Conservation (phyloP, 2,888 invertebrate species). For the Rotaria macrura region DNA sequence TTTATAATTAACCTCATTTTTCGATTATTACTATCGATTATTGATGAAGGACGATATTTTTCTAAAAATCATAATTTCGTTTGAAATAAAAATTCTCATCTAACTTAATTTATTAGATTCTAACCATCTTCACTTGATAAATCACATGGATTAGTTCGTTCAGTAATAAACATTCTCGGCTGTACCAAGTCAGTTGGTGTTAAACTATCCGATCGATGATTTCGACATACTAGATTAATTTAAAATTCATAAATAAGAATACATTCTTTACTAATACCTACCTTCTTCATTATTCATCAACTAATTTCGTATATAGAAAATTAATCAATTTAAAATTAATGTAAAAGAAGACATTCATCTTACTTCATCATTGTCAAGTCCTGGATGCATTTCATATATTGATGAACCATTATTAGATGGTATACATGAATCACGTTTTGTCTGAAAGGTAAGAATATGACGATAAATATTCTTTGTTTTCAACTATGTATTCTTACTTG, state of each 20-base stretch:
- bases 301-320: not conserved
- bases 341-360: not conserved
- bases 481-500: conserved; percentile 42
- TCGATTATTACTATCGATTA: not conserved
- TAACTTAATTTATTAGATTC: not conserved
- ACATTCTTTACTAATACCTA: not conserved
- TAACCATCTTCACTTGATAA: not conserved
- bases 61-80: not conserved
- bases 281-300: not conserved
- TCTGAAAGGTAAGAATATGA: not conserved
- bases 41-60: not conserved
- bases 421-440: not conserved
- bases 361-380: not conserved
- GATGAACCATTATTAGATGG: not conserved
- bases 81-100: not conserved
- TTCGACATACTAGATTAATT: not conserved
- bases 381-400: not conserved
- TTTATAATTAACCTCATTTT: not conserved
- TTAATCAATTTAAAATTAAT: not conserved
- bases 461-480: not conserved
- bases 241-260: not conserved
- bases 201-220: not conserved
- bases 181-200: not conserved
- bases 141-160: not conserved
- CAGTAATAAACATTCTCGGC: not conserved